These are phyloP conservation scores for Lithobates sylvaticus DNA, from an alignment of 2,797 vertebrate genomes.

Conservation along the genomic window DNA sequence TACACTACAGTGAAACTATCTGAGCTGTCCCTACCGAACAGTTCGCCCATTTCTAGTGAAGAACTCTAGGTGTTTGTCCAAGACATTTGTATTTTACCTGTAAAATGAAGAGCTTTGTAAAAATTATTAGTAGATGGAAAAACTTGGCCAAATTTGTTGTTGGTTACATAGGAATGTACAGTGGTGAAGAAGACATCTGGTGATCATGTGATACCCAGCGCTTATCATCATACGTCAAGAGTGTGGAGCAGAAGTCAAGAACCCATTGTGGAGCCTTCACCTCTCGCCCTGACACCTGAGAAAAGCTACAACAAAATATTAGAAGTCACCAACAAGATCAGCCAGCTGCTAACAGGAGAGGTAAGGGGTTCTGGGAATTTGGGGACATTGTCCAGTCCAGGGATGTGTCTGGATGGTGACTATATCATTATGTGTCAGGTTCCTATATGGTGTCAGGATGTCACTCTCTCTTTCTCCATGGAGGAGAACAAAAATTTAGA, in stretches of 20 bases:
- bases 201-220: neutral
- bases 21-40: too few species aligned
- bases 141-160: neutral
- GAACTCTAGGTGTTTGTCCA: too few species aligned
- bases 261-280: neutral
- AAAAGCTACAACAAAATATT: neutral
- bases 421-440: constrained; percentile 9
- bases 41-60: too few species aligned
- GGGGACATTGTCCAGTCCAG: neutral
- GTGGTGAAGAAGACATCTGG: neutral
- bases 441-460: constrained; percentile 9
- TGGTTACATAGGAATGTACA: neutral
- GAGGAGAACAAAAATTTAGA: neutral
- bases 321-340: neutral
- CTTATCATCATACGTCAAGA: neutral
- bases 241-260: too few species aligned
- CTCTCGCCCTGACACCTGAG: neutral
- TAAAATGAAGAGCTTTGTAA: too few species aligned
- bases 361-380: neutral
- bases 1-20: too few species aligned
- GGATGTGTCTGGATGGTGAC: neutral
- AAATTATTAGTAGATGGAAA: too few species aligned
- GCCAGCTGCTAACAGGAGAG: neutral
- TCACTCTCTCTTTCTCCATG: neutral
- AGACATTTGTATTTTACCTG: too few species aligned